Evolutionary conservation across 2,113 vertebrate genomes (phyloP).

Genomic region (Anguilla japonica): DNA sequence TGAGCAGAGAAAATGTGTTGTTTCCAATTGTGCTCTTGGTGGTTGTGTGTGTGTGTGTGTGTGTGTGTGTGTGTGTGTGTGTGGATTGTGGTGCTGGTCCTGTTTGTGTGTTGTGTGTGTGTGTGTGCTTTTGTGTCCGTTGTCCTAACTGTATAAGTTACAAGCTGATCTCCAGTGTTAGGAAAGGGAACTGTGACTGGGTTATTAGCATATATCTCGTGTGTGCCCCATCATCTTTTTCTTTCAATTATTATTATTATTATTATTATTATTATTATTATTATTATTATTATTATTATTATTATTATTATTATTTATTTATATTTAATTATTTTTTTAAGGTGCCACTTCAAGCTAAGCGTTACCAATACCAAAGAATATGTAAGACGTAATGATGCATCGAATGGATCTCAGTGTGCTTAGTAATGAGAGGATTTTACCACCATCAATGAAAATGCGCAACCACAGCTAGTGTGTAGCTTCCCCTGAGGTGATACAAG

Average conservation of each 20-base stretch:
- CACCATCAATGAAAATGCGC: too few species aligned
- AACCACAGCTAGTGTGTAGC: neutral
- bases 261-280: neutral
- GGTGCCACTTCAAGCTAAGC: neutral
- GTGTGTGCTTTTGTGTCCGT: neutral
- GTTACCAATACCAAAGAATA: neutral
- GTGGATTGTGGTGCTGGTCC: neutral
- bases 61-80: conserved; percentile 10
- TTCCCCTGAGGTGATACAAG: neutral
- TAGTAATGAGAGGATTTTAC: too few species aligned
- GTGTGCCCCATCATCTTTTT: neutral
- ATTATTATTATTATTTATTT: too few species aligned
- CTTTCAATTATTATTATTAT: neutral
- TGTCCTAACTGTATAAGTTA: neutral
- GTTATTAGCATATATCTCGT: conserved; percentile 2
- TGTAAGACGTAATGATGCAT: neutral
- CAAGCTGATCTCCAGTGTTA: neutral
- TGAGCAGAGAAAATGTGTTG: neutral
- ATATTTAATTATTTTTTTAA: neutral
- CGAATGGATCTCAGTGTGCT: neutral
- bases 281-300: neutral
- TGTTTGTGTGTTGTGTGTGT: neutral
- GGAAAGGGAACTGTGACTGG: neutral
- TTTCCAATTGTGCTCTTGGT: neutral
- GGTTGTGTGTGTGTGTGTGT: conserved; percentile 4